Conservation (phyloP, 2,113 vertebrate species). For the Sceloporus tristichus region DNA sequence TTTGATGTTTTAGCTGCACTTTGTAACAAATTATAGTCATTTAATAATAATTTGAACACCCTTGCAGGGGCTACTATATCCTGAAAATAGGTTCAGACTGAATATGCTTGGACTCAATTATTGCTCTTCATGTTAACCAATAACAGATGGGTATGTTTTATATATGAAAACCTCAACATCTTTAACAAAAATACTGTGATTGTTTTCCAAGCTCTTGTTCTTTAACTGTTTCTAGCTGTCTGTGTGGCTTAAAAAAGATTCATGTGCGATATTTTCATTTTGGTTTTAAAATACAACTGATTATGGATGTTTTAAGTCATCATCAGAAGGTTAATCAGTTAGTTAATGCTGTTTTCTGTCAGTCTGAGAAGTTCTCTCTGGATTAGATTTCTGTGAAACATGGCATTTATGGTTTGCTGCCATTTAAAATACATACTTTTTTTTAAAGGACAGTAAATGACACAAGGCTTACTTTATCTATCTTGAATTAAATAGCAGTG, state of each 20-base stretch:
- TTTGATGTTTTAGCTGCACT: constrained; percentile 50
- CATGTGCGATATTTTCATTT: neutral
- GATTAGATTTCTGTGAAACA: constrained; percentile 30
- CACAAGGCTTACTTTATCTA: neutral
- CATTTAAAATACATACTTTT: neutral
- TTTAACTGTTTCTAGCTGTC: constrained; percentile 68
- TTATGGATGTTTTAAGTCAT: neutral
- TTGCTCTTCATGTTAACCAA: constrained; percentile 67
- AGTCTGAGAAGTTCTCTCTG: neutral
- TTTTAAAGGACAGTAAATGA: neutral
- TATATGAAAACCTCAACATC: constrained; percentile 59
- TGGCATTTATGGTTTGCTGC: neutral
- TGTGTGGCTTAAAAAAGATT: constrained; percentile 40
- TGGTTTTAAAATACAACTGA: constrained; percentile 22
- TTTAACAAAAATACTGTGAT: constrained; percentile 64
- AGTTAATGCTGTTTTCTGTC: constrained; percentile 13
- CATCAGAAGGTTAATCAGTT: constrained; percentile 33
- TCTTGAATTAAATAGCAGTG: neutral
- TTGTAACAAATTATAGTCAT: constrained; percentile 65
- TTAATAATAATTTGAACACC: constrained; percentile 53
- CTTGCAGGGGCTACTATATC: constrained; percentile 54
- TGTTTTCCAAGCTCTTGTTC: constrained; percentile 65
- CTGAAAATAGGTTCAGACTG: constrained; percentile 68
- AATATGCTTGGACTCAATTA: constrained; percentile 72
- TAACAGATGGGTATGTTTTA: constrained; percentile 59